Evolutionary conservation across 2,797 vertebrate genomes (phyloP).

Genomic region (Hephaestus fuliginosus): DNA sequence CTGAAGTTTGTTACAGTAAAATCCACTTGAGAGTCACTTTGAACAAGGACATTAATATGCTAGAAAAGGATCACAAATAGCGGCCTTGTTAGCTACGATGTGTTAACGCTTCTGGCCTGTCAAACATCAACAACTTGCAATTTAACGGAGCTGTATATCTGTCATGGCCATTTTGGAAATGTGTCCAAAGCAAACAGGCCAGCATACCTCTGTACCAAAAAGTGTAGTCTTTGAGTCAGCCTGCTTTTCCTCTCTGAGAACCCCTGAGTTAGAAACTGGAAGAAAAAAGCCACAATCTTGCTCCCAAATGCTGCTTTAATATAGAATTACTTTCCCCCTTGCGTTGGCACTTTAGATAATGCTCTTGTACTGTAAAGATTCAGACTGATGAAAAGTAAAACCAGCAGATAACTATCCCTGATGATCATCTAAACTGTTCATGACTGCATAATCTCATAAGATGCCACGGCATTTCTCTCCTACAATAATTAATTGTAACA

Average conservation of each 20-base stretch:
- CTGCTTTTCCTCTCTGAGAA: conserved; percentile 39
- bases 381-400: conserved; percentile 2
- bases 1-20: conserved; percentile 35
- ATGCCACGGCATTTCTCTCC: not conserved
- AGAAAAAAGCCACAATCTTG: conserved; percentile 47
- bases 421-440: not conserved
- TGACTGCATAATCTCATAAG: not conserved
- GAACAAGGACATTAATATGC: conserved; percentile 30
- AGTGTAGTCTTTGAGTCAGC: conserved; percentile 60
- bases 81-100: not conserved
- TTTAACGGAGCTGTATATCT: conserved; percentile 52
- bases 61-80: conserved; percentile 23
- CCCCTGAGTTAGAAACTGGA: conserved; percentile 42
- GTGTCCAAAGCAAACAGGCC: conserved; percentile 72
- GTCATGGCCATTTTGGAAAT: conserved; percentile 45
- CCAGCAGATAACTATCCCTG: not conserved
- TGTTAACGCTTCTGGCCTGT: not conserved
- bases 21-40: conserved; percentile 6
- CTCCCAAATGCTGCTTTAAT: conserved; percentile 64
- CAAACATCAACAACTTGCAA: conserved; percentile 7
- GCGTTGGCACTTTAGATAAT: conserved; percentile 27
- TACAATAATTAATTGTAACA: not conserved
- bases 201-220: conserved; percentile 47
- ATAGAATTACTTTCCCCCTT: conserved; percentile 47
- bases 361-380: not conserved